Evolutionary conservation across 2,797 vertebrate genomes (phyloP), one percentile per base, ranked within the genome.

Genomic region (Helicolenus hilgendorfi): DNA sequence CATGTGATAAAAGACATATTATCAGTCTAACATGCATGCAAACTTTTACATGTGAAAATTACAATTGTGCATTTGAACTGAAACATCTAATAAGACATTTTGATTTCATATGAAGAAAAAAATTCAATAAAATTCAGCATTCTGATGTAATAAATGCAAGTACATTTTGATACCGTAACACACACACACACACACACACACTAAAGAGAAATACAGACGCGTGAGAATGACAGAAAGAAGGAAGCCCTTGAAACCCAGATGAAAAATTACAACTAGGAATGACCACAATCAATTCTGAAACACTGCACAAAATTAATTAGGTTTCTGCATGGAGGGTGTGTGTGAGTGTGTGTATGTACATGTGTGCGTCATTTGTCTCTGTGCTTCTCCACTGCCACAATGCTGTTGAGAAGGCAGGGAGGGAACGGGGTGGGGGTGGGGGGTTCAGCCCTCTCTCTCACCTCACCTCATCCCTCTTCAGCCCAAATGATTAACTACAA

Each of bases 281-380:
- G 98, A 98, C 98, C 98, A 97, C 97, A 95, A 98, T 98, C 98
- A 98, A 98, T 98, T 98, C 97, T 98, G 97, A 98, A 98, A 98
- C 98, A 98, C 97, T 98, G 98, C 98, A 98, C 98, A 98, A 98
- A 98, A 98, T 98, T 98, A 98, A 98, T 98, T 98, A 98, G 97
- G 97, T 97, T 98, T 98, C 98, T 98, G 97, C 98, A 98, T 98
- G 96, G 96, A 71, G 97, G 95, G 96, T 97, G 97, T 95, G 96
- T 97, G 96, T 95, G 96, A 90, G 58, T n/a, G 71, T 96, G 75
- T 75, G 24, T 72, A 15, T 38, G 7, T 79, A 4, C 97, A 96
- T 95, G 85, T 68, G 71, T 29, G 65, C 18, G 33, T 82, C 88
- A 95, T 96, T 96, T 95, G 91, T 95, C 85, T 83, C 72, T 36